A percentile compares a stretch with the other conserved stretches of the same genome.
Evolutionary conservation across 2,797 vertebrate species (phyloP).

Genomic region (Denticeps clupeoides): DNA sequence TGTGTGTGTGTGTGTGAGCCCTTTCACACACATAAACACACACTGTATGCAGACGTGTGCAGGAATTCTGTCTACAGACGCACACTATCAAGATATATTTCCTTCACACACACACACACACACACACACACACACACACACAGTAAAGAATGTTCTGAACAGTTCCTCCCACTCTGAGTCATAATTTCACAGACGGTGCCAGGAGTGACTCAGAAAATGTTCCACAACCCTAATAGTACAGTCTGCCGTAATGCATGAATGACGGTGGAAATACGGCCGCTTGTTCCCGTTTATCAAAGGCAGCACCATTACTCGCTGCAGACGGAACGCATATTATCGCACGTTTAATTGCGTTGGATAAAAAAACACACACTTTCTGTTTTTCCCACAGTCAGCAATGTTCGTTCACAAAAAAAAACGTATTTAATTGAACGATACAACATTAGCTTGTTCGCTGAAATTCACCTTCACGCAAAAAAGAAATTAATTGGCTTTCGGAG

Average conservation of each 20-base stretch:
- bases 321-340: conserved; percentile 15
- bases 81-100: conserved; percentile 4
- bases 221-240: conserved; percentile 52
- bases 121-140: conserved; percentile 11
- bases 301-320: too few relatives aligned
- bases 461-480: conserved; percentile 30
- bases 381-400: too few relatives aligned
- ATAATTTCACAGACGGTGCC: conserved; percentile 59
- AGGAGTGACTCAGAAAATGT: conserved; percentile 77
- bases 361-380: too few relatives aligned
- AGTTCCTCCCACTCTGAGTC: conserved; percentile 72
- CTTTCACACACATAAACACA: conserved; percentile 10
- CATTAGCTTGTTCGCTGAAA: conserved; percentile 31
- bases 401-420: too few relatives aligned
- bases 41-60: too few relatives aligned
- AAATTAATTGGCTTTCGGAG: conserved; percentile 45
- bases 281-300: too few relatives aligned
- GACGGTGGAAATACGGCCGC: too few relatives aligned
- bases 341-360: too few relatives aligned
- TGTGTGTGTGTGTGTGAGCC: too few relatives aligned
- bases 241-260: conserved; percentile 40
- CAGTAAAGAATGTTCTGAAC: conserved; percentile 36
- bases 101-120: conserved; percentile 16
- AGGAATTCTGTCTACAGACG: too few relatives aligned
- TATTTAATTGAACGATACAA: conserved; percentile 2